Base-by-base conservation (phyloP, 2,113 vertebrate species). In the Solenodon paradoxus region DNA sequence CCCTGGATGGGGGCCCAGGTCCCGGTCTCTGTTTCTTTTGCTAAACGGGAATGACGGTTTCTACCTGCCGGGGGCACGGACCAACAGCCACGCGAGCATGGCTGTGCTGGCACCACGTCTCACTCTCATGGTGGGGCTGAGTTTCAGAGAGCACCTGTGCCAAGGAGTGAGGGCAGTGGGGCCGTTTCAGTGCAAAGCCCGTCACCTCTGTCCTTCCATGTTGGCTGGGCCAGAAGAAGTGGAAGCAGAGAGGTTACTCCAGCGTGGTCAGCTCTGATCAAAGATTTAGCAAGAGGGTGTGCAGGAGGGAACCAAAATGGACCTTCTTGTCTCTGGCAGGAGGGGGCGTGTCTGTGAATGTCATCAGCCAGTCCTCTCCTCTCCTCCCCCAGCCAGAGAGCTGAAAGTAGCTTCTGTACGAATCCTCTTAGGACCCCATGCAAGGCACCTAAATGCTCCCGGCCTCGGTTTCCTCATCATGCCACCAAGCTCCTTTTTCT, bases 101-200 rank as follows among this genome's bases (percentile, higher is more conserved):
- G 38, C 53, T 24, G 7, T 45, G 30, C 28, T 12, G 47, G 55
- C 38, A 28, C 16, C 68, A 16, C 17, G 0, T 40, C 88, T 78
- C 2, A 26, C n/a, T 82, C 49, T 24, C 40, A 57, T 2, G 8
- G 9, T 1, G 53, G 83, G 71, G 47, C 35, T 71, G 4, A 53
- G 42, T 32, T 2, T 4, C n/a, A 32, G 24, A 19, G 32, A 35
- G 59, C 5, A 1, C 2, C 0, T 68, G 40, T 35, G 17, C 35
- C 40, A 35, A 53, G 42, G 4, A 4, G 28, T 30, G 4, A 22
- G 66, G 86, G 49, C 32, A 32, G 28, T 6, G 26, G 45, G 11
- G 35, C 53, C 45, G 0, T 4, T 26, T 11, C 35, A 9, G 26
- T 1, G 8, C 32, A 7, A 24, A 38, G 42, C 8, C 22, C 6